Conservation (phyloP, 2,797 vertebrate genomes). For the Pyrocephalus nanus region DNA sequence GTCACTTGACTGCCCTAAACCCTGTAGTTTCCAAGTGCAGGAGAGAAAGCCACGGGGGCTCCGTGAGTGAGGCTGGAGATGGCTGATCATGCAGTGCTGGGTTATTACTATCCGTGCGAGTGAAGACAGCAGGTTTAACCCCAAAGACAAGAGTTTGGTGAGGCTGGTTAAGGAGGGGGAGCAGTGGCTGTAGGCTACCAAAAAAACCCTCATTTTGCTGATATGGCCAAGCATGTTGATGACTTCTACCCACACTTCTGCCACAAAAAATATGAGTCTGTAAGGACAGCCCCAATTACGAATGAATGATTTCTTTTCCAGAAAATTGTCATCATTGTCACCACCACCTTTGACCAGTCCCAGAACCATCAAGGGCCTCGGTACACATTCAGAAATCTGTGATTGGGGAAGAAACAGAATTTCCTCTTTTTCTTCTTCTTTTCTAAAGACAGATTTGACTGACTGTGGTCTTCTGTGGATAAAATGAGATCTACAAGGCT, state of each 20-base stretch:
- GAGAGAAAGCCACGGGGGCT: not conserved
- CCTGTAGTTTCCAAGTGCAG: rapidly evolving
- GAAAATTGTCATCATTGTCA: not conserved
- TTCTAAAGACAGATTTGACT: not conserved
- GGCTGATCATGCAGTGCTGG: not conserved
- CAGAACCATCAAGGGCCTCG: not conserved
- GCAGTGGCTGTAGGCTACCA: not conserved
- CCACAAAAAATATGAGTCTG: not conserved
- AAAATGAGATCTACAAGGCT: not conserved
- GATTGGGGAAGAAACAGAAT: not conserved
- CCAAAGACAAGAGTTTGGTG: not conserved
- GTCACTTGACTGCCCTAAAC: not conserved
- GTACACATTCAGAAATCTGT: not conserved
- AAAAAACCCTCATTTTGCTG: not conserved
- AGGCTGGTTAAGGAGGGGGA: not conserved
- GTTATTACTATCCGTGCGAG: not conserved
- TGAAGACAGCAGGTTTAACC: not conserved
- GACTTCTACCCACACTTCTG: not conserved
- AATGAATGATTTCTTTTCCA: not conserved
- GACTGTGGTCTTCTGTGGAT: not conserved
- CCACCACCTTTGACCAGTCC: not conserved
- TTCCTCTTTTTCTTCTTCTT: not conserved
- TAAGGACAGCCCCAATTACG: not conserved
- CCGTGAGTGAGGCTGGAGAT: not conserved
- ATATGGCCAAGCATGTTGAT: not conserved